Percentiles rank a stretch among this genome's conserved stretches.
Evolutionary conservation across 2,113 vertebrate species (phyloP).

Genomic region (Plectropomus leopardus): DNA sequence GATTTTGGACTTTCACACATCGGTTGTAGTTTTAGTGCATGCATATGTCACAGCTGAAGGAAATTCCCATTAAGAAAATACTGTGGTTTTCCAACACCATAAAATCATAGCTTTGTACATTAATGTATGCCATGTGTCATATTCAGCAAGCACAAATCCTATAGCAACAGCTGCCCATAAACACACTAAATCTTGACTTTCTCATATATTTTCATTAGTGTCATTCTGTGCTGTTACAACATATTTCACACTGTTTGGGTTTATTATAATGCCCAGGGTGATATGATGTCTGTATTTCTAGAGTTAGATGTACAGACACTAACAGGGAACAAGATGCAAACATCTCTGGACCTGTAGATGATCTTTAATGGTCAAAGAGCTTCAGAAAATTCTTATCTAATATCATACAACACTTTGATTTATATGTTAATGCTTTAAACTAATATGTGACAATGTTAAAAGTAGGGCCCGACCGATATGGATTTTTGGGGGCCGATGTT

Average conservation of each 20-base stretch:
- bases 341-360: neutral
- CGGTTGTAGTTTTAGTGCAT: neutral
- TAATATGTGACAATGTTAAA: no score
- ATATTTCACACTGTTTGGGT: neutral
- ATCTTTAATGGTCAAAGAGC: neutral
- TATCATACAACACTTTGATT: no score
- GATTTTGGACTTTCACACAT: neutral
- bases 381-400: no score
- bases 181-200: neutral
- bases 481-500: no score
- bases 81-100: conserved; percentile 1
- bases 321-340: neutral
- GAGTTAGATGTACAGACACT: neutral
- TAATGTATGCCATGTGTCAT: neutral
- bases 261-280: neutral
- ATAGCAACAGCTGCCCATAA: neutral
- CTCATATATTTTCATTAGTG: neutral
- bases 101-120: conserved; percentile 12
- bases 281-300: neutral
- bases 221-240: neutral
- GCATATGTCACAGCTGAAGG: neutral
- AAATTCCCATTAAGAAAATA: conserved; percentile 16
- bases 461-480: no score
- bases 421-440: no score
- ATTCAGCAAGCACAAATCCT: neutral